Base-by-base conservation (phyloP, 2,113 vertebrate genomes). In the Corapipo altera region DNA sequence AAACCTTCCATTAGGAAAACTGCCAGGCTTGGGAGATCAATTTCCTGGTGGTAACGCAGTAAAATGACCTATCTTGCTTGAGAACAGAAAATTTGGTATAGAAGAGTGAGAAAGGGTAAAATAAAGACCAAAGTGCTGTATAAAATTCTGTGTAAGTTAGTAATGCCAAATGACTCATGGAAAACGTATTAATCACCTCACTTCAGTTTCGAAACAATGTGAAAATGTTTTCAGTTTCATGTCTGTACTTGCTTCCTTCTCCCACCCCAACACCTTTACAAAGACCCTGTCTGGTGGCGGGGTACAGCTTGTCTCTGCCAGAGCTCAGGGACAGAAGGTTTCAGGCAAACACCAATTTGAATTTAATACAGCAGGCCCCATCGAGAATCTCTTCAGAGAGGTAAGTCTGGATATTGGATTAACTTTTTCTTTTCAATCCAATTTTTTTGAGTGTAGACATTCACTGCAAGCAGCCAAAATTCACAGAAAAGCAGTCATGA, bases 341-440 rank as follows among this genome's bases (percentile, higher is more conserved):
- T 91, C 81, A 93, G 58, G 49, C 51, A 89, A 95, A 62, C 12
- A 88, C 4, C 37, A 58, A 41, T 77, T 76, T 94, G 71, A 82
- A 93, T 87, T 75, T 76, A 82, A 73, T 51, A 19, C 2, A 49
- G 46, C 4, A 57, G 0, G 0, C 26, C 49, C 58, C 26, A 35
- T 62, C 69, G 88, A 82, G 62, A 94, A 93, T 58, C 51, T 69
- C 59, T 85, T 88, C 70, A 89, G 70, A 72, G 57, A 94, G 92
- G 92, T 96, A 93, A 94, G 8, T 97, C 94, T 97, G 85, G 91
- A 93, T 72, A 83, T 46, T 64, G 82, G 64, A 96, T 94, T 95
- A 93, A 85, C 30, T n/a, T 80, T 67, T 87, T 39, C 21, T 30
- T 57, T 78, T 79, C 14, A 61, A 71, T 89, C 52, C 37, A 12